These are phyloP conservation scores for Poicephalus gulielmi DNA, from an alignment of 2,113 vertebrate species.

Conservation along the genomic window DNA sequence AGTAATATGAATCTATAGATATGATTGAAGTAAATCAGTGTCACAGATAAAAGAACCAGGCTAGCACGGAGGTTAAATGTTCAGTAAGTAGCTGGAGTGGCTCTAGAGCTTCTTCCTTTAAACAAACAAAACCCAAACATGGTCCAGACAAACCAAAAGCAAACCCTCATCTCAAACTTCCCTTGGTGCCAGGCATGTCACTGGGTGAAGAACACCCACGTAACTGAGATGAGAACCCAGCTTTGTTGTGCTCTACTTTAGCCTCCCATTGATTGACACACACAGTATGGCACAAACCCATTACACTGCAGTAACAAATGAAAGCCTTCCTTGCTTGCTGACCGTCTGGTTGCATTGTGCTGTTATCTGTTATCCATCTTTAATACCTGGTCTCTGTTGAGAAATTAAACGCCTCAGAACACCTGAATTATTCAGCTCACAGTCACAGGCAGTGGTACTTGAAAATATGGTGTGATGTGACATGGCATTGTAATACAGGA, in stretches of 20 bases:
- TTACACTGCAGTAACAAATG: neutral
- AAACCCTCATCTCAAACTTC: neutral
- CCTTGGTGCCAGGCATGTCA: neutral
- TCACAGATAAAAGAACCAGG: neutral
- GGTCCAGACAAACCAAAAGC: neutral
- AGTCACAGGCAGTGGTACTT: neutral
- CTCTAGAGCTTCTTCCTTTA: neutral
- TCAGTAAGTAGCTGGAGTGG: neutral
- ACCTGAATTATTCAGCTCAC: conserved; percentile 46
- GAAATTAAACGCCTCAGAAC: conserved; percentile 36
- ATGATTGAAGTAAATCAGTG: neutral
- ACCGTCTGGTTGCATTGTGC: neutral
- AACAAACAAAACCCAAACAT: neutral
- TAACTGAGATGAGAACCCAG: neutral
- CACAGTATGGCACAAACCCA: neutral
- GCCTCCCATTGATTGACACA: neutral
- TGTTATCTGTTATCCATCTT: neutral
- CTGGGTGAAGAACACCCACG: fast-evolving
- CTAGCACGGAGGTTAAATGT: neutral
- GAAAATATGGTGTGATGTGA: neutral
- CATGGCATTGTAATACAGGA: neutral
- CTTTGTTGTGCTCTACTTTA: neutral
- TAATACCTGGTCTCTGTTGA: neutral
- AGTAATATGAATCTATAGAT: neutral
- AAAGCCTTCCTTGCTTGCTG: neutral